Evolutionary conservation across 1,140 invertebrate genomes (phyloP), one percentile per base, ranked within the genome.

Genomic region (Drosophila sulfurigaster): DNA sequence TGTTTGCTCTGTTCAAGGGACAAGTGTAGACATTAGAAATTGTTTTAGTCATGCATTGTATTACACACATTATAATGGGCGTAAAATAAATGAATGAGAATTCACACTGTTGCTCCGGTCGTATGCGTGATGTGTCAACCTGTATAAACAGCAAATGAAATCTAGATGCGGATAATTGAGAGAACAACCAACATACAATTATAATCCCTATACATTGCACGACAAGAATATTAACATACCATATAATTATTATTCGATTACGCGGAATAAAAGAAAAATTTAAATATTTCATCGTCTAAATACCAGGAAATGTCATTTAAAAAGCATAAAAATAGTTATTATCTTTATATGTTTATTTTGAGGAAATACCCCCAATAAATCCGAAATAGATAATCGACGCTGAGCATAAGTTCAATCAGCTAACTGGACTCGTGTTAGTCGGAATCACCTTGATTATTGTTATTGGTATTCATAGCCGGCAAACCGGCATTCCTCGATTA

Each of bases 31-130:
- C 25, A 43, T 48, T 64, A 64, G n/a, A 30, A 11, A 20, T 62
- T 48, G 16, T 41, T 52, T n/a, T 60, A 51, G 56, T n/a, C 32
- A 15, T n/a, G 45, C 32, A 59, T 60, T 59, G 4, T 49, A 67
- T 38, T 49, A 48, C 16, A 56, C 16, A 56, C 52, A 20, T 56
- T 11, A 35, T 56, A 35, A 52, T 28, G 49, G 20, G 4, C 41
- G 41, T 6, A 43, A 43, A n/a, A 13, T 43, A 43, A 43, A 13
- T 43, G 41, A 43, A 43, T 43, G 41, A 13, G 41, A 43, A 43
- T 48, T 48, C 46, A 16, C 46, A 16, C 46, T 16, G 46, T 48
- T 48, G 46, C 46, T 16, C 13, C 46, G n/a, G 51, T 30, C 59
- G 10, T 63, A n/a, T 63, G 46, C 15, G 15, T 62, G 59, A 15